Base-by-base conservation (phyloP, 2,888 invertebrate genomes). In the Gerosis bhagava region DNA sequence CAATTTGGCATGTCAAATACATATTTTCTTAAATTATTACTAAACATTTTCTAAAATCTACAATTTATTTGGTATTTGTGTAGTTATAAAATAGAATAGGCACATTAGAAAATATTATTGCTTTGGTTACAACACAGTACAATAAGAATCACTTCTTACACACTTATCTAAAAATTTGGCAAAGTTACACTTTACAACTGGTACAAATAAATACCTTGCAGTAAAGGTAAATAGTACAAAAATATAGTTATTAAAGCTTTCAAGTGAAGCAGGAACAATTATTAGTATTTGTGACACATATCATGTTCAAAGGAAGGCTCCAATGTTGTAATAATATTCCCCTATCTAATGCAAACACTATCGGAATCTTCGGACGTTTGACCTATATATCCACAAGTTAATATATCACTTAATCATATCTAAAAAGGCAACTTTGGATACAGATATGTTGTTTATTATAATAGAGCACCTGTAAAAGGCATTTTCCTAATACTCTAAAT, bases 351-450 rank as follows among this genome's bases (percentile, higher is more conserved):
- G 75, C 76, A 82, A 82, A 83, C 67, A 79, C 67, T 77, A 81
- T 77, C 65, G 63, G 70, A 77, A 73, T 77, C 77, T 83, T 82
- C 77, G 80, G 78, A 71, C 69, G 70, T 76, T 73, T 75, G 77
- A 79, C 78, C 77, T 73, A 83, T 73, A n/a, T n/a, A 77, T 80
- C 66, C 73, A 74, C 65, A 69, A 66, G 67, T 69, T 70, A 70
- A 74, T 74, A 80, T 77, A 81, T 82, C 75, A 83, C 79, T 80
- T 73, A 78, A 83, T 81, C 79, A 79, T 83, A 83, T 83, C 81
- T 84, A 83, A 77, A 65, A 89, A 89, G 89, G 89, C 89, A 89
- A 86, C 87, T 77, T 83, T 80, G 78, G 77, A 74, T 82, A 70
- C 69, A 83, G 87, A 88, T 86, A 87, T 87, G 83, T 79, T 75